Conservation (phyloP, 2,797 vertebrate genomes). For the Mycteria americana region DNA sequence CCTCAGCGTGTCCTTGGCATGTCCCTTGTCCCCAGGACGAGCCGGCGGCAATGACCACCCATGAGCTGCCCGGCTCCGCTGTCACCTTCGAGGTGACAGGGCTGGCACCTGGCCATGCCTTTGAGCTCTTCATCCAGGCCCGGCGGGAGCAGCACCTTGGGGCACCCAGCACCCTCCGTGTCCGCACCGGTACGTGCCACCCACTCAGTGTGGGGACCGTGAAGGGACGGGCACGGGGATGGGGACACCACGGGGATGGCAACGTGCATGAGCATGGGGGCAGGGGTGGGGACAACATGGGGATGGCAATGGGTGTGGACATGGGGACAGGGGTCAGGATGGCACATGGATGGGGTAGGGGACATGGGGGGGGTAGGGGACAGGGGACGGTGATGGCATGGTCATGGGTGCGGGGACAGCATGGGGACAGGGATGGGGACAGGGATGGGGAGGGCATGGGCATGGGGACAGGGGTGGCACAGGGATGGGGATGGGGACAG, state of each 20-base stretch:
- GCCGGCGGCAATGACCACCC: neutral
- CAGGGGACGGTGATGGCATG: neutral
- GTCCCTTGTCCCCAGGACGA: neutral
- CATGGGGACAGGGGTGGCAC: too few relatives aligned
- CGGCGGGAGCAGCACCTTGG: neutral
- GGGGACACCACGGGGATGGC: neutral
- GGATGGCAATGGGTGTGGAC: neutral
- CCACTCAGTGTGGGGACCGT: accelerated
- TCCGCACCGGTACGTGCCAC: conserved; percentile 29
- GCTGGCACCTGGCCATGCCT: neutral
- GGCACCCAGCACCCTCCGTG: neutral
- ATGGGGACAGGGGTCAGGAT: neutral
- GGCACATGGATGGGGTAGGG: neutral
- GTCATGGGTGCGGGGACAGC: neutral
- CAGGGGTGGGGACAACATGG: neutral
- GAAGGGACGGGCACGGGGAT: neutral
- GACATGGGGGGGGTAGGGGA: too few relatives aligned
- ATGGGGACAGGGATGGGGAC: neutral
- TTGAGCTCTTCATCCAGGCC: conserved; percentile 33
- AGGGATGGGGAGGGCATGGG: neutral
- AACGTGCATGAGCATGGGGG: neutral
- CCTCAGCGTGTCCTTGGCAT: neutral
- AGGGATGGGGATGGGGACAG: too few relatives aligned
- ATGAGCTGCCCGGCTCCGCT: neutral
- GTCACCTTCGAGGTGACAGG: conserved; percentile 29